Evolutionary conservation across 2,888 invertebrate genomes (phyloP), one percentile per base, ranked within the genome.

Genomic region (Hydraecia micacea): DNA sequence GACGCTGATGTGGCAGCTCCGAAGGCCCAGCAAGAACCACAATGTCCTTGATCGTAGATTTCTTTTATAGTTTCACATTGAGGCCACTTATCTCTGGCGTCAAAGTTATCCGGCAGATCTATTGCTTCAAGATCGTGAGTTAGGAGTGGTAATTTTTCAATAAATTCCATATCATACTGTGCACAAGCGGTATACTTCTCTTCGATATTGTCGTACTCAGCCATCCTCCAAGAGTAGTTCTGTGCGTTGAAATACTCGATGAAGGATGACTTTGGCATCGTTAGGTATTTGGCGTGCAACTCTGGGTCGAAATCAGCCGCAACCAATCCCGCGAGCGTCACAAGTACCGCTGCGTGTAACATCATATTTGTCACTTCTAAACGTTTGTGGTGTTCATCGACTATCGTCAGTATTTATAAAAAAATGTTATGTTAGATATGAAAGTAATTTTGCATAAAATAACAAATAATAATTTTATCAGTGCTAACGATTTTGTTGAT

Each of bases 191-290:
- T 6, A 58, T 42, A 49, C 0, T 67, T 25, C 0, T 18, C 15
- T 0, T 60, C 0, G 15, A 42, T n/a, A 15, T 75, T 25, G 2
- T 71, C 25, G 49, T 84, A 69, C 5, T 85, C 36, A 28, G 49
- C 66, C 21, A 87, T 83, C 28, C 80, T 81, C 76, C 74, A 87
- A 9, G 87, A 79, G 55, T 74, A 76, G 60, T 81, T 46, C 15
- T 78, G 78, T 7, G 21, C 68, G 46, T 87, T 87, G 67, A 87
- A 87, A 60, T 85, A 75, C 25, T 87, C 63, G 21, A 87, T 65
- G 69, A 87, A 87, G 2, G 79, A 63, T 39, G 75, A 49, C 21
- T 8, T 52, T 25, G 83, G 32, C 78, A 86, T 75, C 1, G 55
- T 71, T 9, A 67, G 25, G 32, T 58, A 73, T 49, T 79, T 78